Conservation (phyloP, 2,888 invertebrate species). For the Chloroclysta siterata region DNA sequence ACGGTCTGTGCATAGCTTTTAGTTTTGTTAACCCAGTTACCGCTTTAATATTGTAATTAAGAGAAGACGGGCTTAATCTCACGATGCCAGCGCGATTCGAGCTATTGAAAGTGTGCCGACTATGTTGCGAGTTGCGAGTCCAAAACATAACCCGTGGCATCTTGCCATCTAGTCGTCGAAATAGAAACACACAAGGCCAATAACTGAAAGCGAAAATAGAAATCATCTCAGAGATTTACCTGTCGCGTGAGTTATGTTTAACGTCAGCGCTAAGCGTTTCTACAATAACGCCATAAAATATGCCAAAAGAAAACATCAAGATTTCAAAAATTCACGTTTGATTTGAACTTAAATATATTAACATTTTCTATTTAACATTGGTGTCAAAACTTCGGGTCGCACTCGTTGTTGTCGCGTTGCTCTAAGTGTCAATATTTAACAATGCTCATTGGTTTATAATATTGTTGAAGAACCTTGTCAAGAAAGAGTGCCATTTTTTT, state of each 20-base stretch:
- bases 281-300: constrained; percentile 11
- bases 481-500: not conserved
- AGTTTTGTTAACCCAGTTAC: constrained; percentile 84
- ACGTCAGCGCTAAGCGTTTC: constrained; percentile 13
- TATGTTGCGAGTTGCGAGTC: constrained; percentile 53
- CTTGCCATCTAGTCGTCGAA: constrained; percentile 68
- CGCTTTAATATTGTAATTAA: constrained; percentile 75
- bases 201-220: constrained; percentile 73
- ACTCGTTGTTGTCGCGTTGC: no score
- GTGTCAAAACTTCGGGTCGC: no score
- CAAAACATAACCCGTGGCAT: constrained; percentile 76
- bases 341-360: no score
- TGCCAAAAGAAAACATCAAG: not conserved
- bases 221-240: constrained; percentile 51
- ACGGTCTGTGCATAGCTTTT: constrained; percentile 67
- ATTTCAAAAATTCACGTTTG: not conserved
- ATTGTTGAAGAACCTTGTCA: no score
- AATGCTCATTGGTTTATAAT: no score
- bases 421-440: no score
- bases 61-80: constrained; percentile 60
- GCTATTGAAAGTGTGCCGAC: constrained; percentile 71
- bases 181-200: constrained; percentile 77
- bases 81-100: constrained; percentile 50
- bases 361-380: no score
- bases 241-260: constrained; percentile 28